These are phyloP conservation scores for Lepilemur septentrionalis DNA, from an alignment of 2,797 vertebrate species.

Conservation along the genomic window DNA sequence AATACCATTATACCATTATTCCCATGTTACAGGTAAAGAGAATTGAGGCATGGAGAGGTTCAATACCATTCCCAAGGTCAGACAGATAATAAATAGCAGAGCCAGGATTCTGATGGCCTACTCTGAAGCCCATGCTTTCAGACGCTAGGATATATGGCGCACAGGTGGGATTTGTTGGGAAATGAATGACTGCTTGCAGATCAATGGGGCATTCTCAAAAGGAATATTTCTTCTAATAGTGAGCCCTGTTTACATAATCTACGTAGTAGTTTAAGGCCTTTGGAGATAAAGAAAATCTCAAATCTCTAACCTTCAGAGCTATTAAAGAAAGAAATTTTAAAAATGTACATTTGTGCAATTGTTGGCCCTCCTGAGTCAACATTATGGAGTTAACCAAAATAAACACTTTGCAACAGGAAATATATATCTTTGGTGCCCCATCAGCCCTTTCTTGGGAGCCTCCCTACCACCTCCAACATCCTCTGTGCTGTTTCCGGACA, in stretches of 20 bases:
- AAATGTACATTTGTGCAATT: neutral
- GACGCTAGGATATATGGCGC: neutral
- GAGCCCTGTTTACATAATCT: neutral
- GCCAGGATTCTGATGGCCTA: neutral
- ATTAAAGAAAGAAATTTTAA: constrained; percentile 2
- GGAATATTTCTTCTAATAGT: neutral
- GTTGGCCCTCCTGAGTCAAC: neutral
- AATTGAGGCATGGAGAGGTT: neutral
- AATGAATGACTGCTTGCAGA: neutral
- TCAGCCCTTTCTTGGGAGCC: neutral
- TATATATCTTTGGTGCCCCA: neutral
- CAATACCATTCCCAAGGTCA: neutral
- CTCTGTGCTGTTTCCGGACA: neutral
- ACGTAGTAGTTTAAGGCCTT: neutral
- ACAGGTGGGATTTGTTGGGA: neutral
- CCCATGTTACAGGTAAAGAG: neutral
- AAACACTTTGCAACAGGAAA: neutral
- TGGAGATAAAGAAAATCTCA: neutral
- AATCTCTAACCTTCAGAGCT: neutral
- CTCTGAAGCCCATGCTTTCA: neutral
- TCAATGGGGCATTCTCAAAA: neutral
- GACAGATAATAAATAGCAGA: neutral
- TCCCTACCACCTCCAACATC: neutral
- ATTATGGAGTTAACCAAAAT: neutral
- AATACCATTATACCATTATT: neutral